Evolutionary conservation across 2,113 vertebrate genomes (phyloP).

Genomic region (Meleagris gallopavo): DNA sequence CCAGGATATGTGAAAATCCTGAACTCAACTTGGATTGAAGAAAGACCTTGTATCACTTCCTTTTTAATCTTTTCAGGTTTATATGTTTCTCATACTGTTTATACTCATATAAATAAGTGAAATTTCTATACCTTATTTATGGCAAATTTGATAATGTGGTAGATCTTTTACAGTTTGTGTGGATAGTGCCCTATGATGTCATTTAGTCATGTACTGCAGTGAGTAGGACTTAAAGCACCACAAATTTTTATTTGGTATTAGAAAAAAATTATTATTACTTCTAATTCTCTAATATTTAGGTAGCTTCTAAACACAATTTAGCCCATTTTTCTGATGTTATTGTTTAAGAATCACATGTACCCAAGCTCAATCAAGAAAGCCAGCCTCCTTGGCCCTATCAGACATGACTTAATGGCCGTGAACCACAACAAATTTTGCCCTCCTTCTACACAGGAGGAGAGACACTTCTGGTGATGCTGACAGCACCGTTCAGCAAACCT

Average conservation of each 20-base stretch:
- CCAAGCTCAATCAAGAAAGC: not conserved
- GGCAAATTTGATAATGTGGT: not conserved
- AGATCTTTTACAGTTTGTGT: not conserved
- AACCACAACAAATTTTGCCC: not conserved
- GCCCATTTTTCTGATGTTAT: not conserved
- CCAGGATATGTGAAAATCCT: not conserved
- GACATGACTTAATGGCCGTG: not conserved
- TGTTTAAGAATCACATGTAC: not conserved
- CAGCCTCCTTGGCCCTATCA: not conserved
- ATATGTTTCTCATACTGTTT: not conserved
- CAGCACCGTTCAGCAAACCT: not conserved
- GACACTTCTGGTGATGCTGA: accelerated
- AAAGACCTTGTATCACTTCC: not conserved
- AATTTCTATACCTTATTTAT: not conserved
- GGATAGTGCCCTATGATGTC: not conserved
- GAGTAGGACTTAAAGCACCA: not conserved
- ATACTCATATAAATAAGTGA: not conserved
- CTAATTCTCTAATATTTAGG: not conserved
- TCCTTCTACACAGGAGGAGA: accelerated
- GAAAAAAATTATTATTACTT: not conserved
- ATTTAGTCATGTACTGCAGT: not conserved
- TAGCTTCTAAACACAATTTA: not conserved
- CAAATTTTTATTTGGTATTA: not conserved
- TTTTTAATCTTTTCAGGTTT: not conserved
- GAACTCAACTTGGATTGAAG: not conserved